phyloP scores from a whole-genome alignment of 2,797 vertebrate species.

The Dendrocincla fuliginosa region DNA sequence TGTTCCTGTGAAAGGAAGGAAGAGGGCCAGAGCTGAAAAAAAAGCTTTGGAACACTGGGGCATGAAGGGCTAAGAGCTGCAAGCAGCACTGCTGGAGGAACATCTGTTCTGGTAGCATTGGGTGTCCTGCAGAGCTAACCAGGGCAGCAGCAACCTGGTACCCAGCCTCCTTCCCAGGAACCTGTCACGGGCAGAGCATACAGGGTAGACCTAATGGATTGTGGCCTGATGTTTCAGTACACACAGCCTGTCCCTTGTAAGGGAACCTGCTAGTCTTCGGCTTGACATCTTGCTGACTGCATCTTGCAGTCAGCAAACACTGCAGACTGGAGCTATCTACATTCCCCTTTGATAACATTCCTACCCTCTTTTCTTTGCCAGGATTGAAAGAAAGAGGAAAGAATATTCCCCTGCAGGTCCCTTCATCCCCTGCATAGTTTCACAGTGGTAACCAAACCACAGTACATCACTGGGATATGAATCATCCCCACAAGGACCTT shows the following conservation, averaged over 20 bases:
- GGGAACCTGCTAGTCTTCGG: neutral
- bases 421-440: neutral
- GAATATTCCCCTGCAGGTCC: neutral
- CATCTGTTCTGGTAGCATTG: neutral
- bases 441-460: neutral
- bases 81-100: neutral
- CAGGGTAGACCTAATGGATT: neutral
- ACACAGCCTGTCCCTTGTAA: neutral
- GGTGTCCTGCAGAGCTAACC: fast-evolving
- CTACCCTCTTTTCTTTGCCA: neutral
- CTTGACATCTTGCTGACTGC: neutral
- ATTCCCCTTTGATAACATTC: neutral
- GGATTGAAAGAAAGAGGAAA: neutral
- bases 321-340: neutral
- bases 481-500: neutral
- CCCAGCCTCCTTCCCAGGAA: neutral
- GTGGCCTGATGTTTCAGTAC: neutral
- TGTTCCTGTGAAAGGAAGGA: neutral
- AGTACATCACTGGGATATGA: neutral
- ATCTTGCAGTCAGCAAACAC: neutral
- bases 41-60: neutral
- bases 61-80: neutral
- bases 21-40: neutral
- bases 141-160: neutral
- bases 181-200: fast-evolving